A percentile compares a stretch with the other conserved stretches of the same genome.
phyloP scores from a whole-genome alignment of 2,113 vertebrate genomes.

The Trematomus loennbergii region DNA sequence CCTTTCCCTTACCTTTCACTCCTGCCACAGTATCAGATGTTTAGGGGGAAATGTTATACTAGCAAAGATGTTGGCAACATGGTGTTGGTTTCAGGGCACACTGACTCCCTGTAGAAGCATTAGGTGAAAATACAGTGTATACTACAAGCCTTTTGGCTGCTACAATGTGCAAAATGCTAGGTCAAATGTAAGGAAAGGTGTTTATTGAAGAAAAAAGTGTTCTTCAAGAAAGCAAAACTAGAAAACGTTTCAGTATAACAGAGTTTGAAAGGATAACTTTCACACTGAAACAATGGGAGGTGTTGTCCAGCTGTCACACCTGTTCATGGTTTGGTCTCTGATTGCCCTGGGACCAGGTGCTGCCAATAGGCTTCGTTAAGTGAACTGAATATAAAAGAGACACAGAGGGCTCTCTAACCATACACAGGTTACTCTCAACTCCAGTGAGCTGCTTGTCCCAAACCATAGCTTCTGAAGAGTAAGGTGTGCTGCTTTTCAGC shows the following conservation, averaged over 20 bases:
- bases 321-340: slow-evolving; percentile 36
- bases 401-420: not conserved
- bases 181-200: not conserved
- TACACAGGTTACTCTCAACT: not conserved
- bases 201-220: not conserved
- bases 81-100: slow-evolving; percentile 40
- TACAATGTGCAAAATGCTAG: not conserved
- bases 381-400: slow-evolving; percentile 31
- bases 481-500: not conserved
- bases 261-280: not conserved
- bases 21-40: slow-evolving; percentile 41
- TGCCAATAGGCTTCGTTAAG: slow-evolving; percentile 27
- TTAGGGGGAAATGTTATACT: slow-evolving; percentile 27
- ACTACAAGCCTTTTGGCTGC: not conserved
- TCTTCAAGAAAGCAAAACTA: not conserved
- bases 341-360: slow-evolving; percentile 56
- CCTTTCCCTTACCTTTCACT: slow-evolving; percentile 13
- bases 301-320: slow-evolving; percentile 24
- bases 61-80: slow-evolving; percentile 18
- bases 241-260: not conserved
- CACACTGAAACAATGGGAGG: not conserved
- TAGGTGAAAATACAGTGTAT: not conserved
- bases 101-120: not conserved
- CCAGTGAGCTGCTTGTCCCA: not conserved
- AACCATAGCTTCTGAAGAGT: slow-evolving; percentile 14